phyloP scores from a whole-genome alignment of 2,797 vertebrate genomes.

The Zalophus californianus region DNA sequence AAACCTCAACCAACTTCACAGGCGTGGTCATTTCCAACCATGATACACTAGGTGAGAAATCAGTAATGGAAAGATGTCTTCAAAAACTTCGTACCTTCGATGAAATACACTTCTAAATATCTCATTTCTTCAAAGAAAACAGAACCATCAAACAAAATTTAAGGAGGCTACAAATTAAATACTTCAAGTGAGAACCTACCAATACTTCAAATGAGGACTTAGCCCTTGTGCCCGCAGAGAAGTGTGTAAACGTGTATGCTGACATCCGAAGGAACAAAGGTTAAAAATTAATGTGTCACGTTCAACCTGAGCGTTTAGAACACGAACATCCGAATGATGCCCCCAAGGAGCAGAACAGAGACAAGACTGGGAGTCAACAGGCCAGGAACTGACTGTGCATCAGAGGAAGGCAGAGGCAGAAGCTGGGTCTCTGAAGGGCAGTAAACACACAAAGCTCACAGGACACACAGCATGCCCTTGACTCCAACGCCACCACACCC shows the following conservation, averaged over 20 bases:
- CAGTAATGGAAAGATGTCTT: background rate
- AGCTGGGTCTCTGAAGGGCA: rapidly evolving
- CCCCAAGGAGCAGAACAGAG: background rate
- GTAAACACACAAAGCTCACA: rapidly evolving
- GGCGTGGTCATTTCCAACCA: background rate
- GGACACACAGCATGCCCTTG: rapidly evolving
- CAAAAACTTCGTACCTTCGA: background rate
- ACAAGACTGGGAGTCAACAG: background rate
- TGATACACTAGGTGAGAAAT: rapidly evolving
- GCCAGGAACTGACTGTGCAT: rapidly evolving
- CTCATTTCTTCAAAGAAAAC: background rate
- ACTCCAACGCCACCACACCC: background rate
- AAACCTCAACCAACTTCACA: background rate
- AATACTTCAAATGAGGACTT: background rate
- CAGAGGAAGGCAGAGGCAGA: rapidly evolving
- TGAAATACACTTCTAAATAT: background rate
- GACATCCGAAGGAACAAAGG: background rate
- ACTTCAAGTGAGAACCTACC: background rate
- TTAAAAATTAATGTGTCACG: background rate
- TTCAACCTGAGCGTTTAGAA: background rate
- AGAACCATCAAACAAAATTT: background rate
- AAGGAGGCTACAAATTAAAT: background rate
- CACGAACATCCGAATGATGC: background rate
- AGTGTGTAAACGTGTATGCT: background rate
- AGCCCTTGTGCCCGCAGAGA: background rate